Percentiles rank a stretch among this genome's conserved stretches.
Evolutionary conservation across 2,113 vertebrate genomes (phyloP).

Genomic region (Barbus barbus): DNA sequence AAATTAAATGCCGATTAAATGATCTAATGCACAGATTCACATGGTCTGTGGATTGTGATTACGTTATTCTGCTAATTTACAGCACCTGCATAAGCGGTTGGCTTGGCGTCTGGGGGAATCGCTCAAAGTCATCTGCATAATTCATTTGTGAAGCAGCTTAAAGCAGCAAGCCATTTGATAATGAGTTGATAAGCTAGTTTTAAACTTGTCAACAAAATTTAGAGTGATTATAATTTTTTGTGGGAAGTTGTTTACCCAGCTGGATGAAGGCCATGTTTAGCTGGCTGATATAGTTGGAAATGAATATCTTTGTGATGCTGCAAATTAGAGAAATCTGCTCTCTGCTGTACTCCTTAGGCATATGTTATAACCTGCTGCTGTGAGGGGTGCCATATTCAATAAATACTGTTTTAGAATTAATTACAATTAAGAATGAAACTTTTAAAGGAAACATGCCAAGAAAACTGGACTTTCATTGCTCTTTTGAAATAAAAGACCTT

Average conservation of each 20-base stretch:
- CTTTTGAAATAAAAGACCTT: not conserved
- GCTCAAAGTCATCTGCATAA: conserved; percentile 32
- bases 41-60: not conserved
- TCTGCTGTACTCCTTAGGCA: not conserved
- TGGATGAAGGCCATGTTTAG: conserved; percentile 16
- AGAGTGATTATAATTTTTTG: conserved; percentile 1
- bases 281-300: conserved; percentile 24
- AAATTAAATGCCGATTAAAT: not conserved
- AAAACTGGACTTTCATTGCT: not conserved
- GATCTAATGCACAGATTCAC: conserved; percentile 18
- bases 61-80: conserved; percentile 27
- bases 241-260: conserved; percentile 30
- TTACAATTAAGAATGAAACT: not conserved
- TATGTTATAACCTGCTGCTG: not conserved
- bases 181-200: conserved; percentile 37
- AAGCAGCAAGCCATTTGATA: conserved; percentile 22
- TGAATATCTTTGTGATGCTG: conserved; percentile 6
- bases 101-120: not conserved
- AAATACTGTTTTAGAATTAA: not conserved
- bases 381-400: not conserved
- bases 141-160: conserved; percentile 17
- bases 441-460: not conserved
- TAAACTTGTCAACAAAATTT: conserved; percentile 31
- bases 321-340: not conserved
- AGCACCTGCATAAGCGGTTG: conserved; percentile 24